Percentiles rank a stretch among this genome's conserved stretches.
Evolutionary conservation across 2,113 vertebrate genomes (phyloP).

Genomic region (Fulmarus glacialis): DNA sequence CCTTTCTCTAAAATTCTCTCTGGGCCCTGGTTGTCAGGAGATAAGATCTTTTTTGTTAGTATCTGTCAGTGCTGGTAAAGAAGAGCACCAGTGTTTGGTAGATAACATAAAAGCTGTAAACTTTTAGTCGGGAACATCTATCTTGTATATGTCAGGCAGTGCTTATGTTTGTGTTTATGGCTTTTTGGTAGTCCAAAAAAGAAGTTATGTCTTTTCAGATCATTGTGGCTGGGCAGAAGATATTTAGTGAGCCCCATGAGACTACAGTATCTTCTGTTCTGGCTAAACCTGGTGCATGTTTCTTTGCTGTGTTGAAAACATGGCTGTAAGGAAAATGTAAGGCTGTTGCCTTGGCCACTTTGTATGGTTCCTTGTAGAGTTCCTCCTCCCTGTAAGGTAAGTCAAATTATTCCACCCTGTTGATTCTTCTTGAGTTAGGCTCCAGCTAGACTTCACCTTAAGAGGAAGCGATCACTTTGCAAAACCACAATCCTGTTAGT

Average conservation of each 20-base stretch:
- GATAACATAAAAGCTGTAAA: background rate
- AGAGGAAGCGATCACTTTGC: background rate
- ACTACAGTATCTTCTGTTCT: background rate
- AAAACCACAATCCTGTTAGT: background rate
- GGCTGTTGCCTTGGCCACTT: background rate
- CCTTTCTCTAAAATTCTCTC: background rate
- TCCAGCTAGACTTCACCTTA: background rate
- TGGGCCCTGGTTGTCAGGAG: background rate
- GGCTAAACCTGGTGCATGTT: background rate
- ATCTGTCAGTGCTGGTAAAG: background rate
- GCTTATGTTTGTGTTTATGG: background rate
- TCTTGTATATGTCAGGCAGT: background rate
- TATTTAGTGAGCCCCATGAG: background rate
- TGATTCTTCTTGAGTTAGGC: background rate
- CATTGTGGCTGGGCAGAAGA: background rate
- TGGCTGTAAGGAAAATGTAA: background rate
- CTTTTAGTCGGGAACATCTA: background rate
- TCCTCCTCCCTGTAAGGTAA: background rate
- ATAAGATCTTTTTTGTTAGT: conserved; percentile 24
- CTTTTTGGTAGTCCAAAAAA: background rate
- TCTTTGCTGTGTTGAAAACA: background rate
- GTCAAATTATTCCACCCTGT: background rate
- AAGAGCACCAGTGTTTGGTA: background rate
- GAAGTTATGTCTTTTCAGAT: background rate
- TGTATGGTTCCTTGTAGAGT: background rate